Evolutionary conservation across 1,140 invertebrate species (phyloP).

Genomic region (Caerostris extrusa): DNA sequence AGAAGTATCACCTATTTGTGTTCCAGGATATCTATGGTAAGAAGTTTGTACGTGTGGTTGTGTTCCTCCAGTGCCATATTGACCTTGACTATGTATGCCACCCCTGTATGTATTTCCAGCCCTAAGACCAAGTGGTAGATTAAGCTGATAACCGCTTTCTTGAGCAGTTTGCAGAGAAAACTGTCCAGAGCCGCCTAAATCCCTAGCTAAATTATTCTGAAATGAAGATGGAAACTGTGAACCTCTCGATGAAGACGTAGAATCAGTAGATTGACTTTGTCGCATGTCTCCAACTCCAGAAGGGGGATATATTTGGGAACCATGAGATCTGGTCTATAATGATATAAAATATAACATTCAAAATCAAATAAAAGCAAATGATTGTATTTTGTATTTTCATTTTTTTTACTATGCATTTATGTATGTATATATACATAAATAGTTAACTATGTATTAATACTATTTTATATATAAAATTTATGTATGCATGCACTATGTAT

Average conservation of each 20-base stretch:
- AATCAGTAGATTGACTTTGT: not conserved
- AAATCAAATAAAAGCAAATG: not conserved
- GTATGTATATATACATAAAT: too few species aligned
- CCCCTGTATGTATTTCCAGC: conserved; percentile 62
- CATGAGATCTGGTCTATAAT: conserved; percentile 29
- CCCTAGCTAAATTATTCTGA: conserved; percentile 6
- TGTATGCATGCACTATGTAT: too few species aligned
- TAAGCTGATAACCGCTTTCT: conserved; percentile 69
- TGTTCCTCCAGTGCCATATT: conserved; percentile 46
- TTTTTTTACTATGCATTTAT: too few species aligned
- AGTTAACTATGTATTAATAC: too few species aligned
- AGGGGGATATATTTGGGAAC: conserved; percentile 39
- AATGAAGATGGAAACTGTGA: not conserved
- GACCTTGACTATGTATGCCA: conserved; percentile 58
- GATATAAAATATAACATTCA: not conserved
- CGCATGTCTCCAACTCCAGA: not conserved
- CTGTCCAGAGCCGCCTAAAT: not conserved
- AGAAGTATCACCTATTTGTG: not conserved
- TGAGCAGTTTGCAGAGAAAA: conserved; percentile 63
- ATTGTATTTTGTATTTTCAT: not conserved
- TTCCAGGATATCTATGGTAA: conserved; percentile 41
- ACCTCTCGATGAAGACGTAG: not conserved
- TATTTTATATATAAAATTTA: too few species aligned
- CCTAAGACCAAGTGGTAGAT: conserved; percentile 60
- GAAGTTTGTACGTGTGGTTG: conserved; percentile 13